A percentile compares a stretch with the other conserved stretches of the same genome.
Evolutionary conservation across 2,113 vertebrate genomes (phyloP).

Genomic region (Mixornis gularis): DNA sequence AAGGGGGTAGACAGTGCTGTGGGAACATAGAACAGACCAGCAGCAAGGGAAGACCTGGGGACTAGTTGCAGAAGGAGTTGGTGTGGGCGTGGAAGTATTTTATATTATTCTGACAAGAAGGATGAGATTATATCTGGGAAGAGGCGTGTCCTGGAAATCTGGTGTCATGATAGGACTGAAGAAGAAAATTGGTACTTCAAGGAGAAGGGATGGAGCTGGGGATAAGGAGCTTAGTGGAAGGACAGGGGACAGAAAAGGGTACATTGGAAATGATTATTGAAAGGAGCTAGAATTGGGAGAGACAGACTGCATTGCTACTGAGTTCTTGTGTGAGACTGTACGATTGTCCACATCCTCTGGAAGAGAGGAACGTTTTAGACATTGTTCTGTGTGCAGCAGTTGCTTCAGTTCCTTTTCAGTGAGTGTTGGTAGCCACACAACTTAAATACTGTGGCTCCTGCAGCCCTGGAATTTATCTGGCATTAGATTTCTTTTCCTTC

Average conservation of each 20-base stretch:
- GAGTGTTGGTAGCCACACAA: not conserved
- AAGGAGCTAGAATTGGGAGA: not conserved
- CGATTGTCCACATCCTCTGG: not conserved
- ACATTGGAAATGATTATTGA: not conserved
- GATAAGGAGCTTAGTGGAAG: not conserved
- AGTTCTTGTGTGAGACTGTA: not conserved
- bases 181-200: not conserved
- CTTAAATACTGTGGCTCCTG: not conserved
- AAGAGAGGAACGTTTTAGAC: fast-evolving
- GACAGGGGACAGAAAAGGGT: not conserved
- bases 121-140: not conserved
- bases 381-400: not conserved
- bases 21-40: not conserved
- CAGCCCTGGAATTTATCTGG: not conserved
- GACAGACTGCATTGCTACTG: not conserved
- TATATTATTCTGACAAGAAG: not conserved
- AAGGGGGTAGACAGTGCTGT: not conserved
- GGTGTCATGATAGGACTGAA: not conserved
- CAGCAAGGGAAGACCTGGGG: not conserved
- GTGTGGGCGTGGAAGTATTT: not conserved
- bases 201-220: not conserved
- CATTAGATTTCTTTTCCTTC: not conserved
- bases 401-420: not conserved
- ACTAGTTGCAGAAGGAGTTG: not conserved
- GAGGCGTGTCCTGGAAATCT: not conserved